These are phyloP conservation scores for Origma solitaria DNA, from an alignment of 2,113 vertebrate species.

Conservation along the genomic window DNA sequence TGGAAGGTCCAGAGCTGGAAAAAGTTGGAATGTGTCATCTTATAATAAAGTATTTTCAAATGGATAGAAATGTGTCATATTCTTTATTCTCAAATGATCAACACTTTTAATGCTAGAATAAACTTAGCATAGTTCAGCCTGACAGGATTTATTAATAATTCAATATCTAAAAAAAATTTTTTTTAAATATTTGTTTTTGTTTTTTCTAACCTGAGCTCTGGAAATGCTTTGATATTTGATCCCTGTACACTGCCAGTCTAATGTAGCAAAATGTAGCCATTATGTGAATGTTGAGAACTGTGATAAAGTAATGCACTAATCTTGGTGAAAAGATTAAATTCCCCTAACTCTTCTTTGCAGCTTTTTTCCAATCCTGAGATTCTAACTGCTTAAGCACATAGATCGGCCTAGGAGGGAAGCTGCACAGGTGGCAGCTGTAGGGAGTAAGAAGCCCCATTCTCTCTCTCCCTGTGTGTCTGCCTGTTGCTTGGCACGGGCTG, in stretches of 20 bases:
- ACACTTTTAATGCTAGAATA: not conserved
- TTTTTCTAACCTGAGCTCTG: not conserved
- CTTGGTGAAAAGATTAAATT: not conserved
- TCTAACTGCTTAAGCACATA: too few relatives aligned
- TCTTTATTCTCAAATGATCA: not conserved
- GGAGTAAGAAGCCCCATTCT: not conserved
- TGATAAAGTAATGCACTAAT: accelerated
- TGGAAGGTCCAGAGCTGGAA: not conserved
- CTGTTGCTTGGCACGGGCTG: not conserved
- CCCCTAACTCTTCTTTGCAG: not conserved
- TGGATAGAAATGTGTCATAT: not conserved
- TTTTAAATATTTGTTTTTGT: not conserved
- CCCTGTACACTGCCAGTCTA: accelerated
- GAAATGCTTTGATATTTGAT: not conserved
- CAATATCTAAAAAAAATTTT: not conserved
- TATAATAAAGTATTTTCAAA: slow-evolving; percentile 40
- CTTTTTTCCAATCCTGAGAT: not conserved
- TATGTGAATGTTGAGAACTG: not conserved
- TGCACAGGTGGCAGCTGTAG: accelerated
- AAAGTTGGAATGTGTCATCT: not conserved
- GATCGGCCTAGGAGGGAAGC: not conserved
- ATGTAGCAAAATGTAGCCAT: not conserved
- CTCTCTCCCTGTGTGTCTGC: too few relatives aligned
- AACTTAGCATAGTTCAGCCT: not conserved
- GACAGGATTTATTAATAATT: not conserved